Percentiles rank a stretch among this genome's conserved stretches.
Evolutionary conservation across 2,888 invertebrate genomes (phyloP).

Genomic region (Nematopogon swammerdamellus): DNA sequence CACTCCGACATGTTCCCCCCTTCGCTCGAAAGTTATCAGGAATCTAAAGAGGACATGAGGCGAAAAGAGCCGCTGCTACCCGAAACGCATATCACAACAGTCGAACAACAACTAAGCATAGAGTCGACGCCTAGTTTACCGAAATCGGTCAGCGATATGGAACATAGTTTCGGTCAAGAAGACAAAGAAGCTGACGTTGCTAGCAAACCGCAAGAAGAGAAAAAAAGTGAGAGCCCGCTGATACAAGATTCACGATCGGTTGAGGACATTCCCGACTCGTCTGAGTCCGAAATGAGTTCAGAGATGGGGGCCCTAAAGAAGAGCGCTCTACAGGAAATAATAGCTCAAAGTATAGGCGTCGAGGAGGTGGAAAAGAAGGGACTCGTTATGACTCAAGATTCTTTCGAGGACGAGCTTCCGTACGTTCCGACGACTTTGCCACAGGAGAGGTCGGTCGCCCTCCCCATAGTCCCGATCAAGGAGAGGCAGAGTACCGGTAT

Average conservation of each 20-base stretch:
- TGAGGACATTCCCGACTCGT: slow-evolving; percentile 55
- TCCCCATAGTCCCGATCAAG: slow-evolving; percentile 78
- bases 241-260: slow-evolving; percentile 9
- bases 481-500: slow-evolving; percentile 61
- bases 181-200: neutral
- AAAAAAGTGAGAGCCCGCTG: neutral
- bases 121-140: neutral
- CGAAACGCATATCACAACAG: slow-evolving; percentile 14
- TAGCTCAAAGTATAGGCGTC: slow-evolving; percentile 29
- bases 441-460: slow-evolving; percentile 75
- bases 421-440: slow-evolving; percentile 90
- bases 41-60: slow-evolving; percentile 5
- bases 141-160: neutral
- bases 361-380: slow-evolving; percentile 71
- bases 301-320: slow-evolving; percentile 50
- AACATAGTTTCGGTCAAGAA: neutral
- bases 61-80: slow-evolving; percentile 11
- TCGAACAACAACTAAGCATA: slow-evolving; percentile 2
- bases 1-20: slow-evolving; percentile 48
- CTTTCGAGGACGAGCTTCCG: slow-evolving; percentile 82
- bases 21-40: slow-evolving; percentile 37
- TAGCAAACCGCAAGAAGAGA: neutral
- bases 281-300: slow-evolving; percentile 71
- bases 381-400: slow-evolving; percentile 75
- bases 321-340: slow-evolving; percentile 20